Conservation (phyloP, 1,140 invertebrate species). For the Fopius arisanus region DNA sequence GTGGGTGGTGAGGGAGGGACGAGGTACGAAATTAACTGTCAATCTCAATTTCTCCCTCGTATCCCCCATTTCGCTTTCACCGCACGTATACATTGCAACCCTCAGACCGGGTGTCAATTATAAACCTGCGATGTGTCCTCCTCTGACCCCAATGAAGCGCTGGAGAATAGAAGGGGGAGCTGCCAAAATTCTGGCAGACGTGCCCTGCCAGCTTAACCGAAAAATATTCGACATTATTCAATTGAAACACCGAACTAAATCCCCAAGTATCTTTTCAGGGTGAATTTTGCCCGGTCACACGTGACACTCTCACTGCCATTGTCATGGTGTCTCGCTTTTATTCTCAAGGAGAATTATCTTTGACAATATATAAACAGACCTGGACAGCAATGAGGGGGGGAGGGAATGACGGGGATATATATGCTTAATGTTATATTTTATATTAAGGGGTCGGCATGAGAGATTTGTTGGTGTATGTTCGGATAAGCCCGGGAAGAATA, state of each 20-base stretch:
- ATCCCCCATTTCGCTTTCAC: conserved; percentile 34
- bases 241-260: conserved; percentile 27
- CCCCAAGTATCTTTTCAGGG: conserved; percentile 9
- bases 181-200: conserved; percentile 13
- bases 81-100: conserved; percentile 39
- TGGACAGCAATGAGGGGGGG: background rate
- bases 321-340: background rate
- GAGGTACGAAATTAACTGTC: conserved; percentile 63
- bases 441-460: background rate
- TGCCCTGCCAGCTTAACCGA: background rate
- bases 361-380: conserved; percentile 12
- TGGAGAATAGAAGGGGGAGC: background rate
- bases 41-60: conserved; percentile 62
- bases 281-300: conserved; percentile 4
- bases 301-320: conserved; percentile 22
- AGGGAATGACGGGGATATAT: background rate
- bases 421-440: background rate
- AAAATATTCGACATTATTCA: conserved; percentile 34
- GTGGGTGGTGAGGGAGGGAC: conserved; percentile 11
- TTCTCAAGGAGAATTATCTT: background rate
- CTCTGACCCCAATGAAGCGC: conserved; percentile 21
- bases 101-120: conserved; percentile 36
- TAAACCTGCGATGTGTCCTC: conserved; percentile 34
- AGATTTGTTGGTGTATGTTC: conserved; percentile 17
- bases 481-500: background rate